Base-by-base conservation (phyloP, 2,113 vertebrate genomes). In the Syrmaticus mikado region DNA sequence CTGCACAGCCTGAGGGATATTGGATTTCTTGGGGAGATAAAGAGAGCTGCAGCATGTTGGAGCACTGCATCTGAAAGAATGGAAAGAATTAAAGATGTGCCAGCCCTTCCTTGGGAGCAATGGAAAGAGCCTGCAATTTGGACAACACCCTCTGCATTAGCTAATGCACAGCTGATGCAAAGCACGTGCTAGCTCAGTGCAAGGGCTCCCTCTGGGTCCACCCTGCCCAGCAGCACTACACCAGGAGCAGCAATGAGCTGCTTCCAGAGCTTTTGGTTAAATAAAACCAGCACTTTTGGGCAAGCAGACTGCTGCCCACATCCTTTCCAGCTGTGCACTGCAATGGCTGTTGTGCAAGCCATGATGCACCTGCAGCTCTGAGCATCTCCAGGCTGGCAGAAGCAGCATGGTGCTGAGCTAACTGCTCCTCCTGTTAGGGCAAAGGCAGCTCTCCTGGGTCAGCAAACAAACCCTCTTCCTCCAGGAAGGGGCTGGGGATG, bases 261-360 rank as follows among this genome's bases (percentile, higher is more conserved):
- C 22, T 46, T 75, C 30, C 27, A 10, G 32, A n/a, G 71, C 34
- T 22, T 25, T 82, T 32, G 32, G 21, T 13, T 1, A 71, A 55
- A 21, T 1, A 7, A 20, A 45, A 5, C 36, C 40, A 66, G 8
- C 8, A 0, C 8, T 1, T 36, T 43, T 2, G 67, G 62, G 57
- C 40, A 55, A 32, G 8, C 1, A 5, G 11, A 30, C 2, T 1
- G 30, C 38, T 43, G 36, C 68, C 48, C 40, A 7, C 36, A 34
- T 4, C 77, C 74, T 13, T 8, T 2, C 3, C 34, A 2, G 3
- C n/a, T 0, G 7, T 53, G 12, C 0, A 7, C 15, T 0, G 9
- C 43, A 9, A 53, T 53, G 25, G 52, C 14, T 1, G 9, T 4
- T 30, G 53, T 28, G 50, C 52, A 53, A 53, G 11, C 41, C n/a